These are phyloP conservation scores for Polypterus bichir DNA, from an alignment of 2,113 vertebrate species.

Conservation along the genomic window DNA sequence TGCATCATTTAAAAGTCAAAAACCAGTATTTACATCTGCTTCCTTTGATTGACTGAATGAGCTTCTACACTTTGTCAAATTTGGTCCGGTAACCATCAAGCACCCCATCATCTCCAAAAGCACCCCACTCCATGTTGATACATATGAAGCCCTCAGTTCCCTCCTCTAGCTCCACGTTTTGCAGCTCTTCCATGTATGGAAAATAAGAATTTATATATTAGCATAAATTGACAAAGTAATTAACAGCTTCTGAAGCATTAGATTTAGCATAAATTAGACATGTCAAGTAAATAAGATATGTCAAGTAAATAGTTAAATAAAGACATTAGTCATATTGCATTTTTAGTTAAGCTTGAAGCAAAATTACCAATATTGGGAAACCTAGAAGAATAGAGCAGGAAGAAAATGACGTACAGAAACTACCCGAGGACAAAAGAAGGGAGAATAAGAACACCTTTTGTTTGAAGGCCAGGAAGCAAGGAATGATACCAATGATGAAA, in stretches of 20 bases:
- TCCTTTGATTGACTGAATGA: conserved; percentile 41
- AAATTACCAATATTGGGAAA: too few species aligned
- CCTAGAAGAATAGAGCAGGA: fast-evolving
- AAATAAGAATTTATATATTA: conserved; percentile 56
- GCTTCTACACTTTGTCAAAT: conserved; percentile 40
- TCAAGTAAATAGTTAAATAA: too few species aligned
- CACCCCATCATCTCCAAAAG: conserved; percentile 52
- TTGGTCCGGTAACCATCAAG: conserved; percentile 31
- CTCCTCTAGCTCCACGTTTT: conserved; percentile 29
- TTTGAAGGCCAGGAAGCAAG: too few species aligned
- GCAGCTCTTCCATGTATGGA: conserved; percentile 63
- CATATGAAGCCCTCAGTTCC: conserved; percentile 48
- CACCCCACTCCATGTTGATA: conserved; percentile 63
- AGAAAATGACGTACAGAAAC: too few species aligned
- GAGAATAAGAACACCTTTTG: too few species aligned
- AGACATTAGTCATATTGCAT: conserved; percentile 9
- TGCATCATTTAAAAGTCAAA: not conserved
- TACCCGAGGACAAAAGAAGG: too few species aligned
- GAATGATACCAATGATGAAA: too few species aligned
- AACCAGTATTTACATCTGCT: conserved; percentile 41
- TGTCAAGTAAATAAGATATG: too few species aligned
- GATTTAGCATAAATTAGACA: too few species aligned
- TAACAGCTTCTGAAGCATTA: too few species aligned
- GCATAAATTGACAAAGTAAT: too few species aligned
- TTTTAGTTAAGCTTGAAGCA: too few species aligned